Conservation (phyloP, 2,888 invertebrate genomes). For the Halocaridina rubra region DNA sequence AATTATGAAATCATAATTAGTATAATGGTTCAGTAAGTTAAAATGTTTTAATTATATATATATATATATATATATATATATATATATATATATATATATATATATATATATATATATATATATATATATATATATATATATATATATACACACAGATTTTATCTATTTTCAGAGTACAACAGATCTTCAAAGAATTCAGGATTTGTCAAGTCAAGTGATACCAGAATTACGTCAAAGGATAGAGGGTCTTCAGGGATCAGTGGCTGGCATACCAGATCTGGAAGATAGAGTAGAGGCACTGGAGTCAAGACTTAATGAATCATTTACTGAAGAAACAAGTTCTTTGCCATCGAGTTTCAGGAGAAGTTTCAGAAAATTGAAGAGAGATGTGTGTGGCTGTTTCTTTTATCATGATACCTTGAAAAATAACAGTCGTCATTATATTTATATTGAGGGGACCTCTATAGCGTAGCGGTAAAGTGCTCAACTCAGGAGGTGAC, state of each 20-base stretch:
- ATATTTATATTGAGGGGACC: background rate
- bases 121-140: background rate
- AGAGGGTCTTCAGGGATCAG: background rate
- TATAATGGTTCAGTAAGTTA: too few species aligned
- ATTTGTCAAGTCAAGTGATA: background rate
- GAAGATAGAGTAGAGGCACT: conserved; percentile 7
- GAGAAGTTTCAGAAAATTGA: background rate
- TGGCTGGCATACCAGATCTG: conserved; percentile 14
- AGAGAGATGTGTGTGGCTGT: background rate
- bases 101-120: background rate
- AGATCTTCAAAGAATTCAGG: background rate
- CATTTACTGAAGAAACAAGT: background rate
- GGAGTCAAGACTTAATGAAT: background rate
- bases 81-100: background rate
- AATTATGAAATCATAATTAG: too few species aligned
- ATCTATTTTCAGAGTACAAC: background rate
- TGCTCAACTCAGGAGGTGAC: too few species aligned
- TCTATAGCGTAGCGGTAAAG: too few species aligned
- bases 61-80: background rate
- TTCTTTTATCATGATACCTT: background rate
- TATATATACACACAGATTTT: background rate
- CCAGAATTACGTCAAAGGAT: conserved; percentile 9
- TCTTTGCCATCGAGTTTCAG: background rate
- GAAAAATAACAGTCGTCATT: background rate
- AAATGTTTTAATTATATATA: too few species aligned